These are phyloP conservation scores for Odontocerum albicorne DNA, from an alignment of 2,888 invertebrate species.

Conservation along the genomic window DNA sequence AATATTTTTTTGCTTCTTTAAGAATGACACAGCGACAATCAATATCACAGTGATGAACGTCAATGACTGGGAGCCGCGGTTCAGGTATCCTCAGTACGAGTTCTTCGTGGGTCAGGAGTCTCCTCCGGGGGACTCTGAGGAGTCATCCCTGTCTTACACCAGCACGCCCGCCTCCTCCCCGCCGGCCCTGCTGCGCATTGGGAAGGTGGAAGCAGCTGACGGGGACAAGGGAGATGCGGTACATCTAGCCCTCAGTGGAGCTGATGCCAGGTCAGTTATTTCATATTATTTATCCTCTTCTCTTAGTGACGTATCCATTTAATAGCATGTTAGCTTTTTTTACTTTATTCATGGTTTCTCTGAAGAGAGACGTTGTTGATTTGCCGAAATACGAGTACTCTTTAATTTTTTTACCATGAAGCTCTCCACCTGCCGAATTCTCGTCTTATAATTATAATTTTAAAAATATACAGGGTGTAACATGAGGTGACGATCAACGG, in stretches of 20 bases:
- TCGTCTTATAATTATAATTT: too few species aligned
- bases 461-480: too few species aligned
- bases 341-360: too few species aligned
- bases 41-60: conserved; percentile 82
- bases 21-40: conserved; percentile 85
- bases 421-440: too few species aligned
- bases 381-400: too few species aligned
- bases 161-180: too few species aligned
- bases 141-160: background rate
- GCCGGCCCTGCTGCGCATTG: conserved; percentile 41
- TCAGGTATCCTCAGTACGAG: conserved; percentile 85
- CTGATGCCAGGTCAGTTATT: conserved; percentile 72
- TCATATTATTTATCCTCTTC: too few species aligned
- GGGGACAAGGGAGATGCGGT: conserved; percentile 79
- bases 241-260: conserved; percentile 70
- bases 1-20: conserved; percentile 36
- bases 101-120: conserved; percentile 57
- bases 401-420: too few species aligned
- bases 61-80: conserved; percentile 93
- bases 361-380: too few species aligned
- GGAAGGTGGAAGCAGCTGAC: conserved; percentile 84
- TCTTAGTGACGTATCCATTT: too few species aligned
- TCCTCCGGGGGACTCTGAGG: conserved; percentile 28
- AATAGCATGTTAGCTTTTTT: too few species aligned
- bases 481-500: too few species aligned